A percentile compares a stretch with the other conserved stretches of the same genome.
Evolutionary conservation across 1,140 invertebrate genomes (phyloP).

Genomic region (Drosophila navojoa): DNA sequence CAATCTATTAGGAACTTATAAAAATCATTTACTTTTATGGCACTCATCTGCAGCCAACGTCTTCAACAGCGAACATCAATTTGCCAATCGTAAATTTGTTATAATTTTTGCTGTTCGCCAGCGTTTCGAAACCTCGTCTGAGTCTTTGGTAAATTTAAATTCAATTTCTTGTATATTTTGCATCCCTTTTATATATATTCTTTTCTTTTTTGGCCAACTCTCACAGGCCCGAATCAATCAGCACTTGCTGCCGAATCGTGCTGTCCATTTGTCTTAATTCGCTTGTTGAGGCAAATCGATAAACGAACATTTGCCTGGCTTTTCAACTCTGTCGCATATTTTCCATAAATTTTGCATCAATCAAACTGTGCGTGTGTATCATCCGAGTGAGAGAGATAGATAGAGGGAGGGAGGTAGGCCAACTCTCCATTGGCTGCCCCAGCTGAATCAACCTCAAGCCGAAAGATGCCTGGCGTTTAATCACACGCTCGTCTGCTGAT

Average conservation of each 20-base stretch:
- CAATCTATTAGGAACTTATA: background rate
- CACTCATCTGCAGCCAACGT: too few species aligned
- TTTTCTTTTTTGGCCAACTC: background rate
- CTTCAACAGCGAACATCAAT: too few species aligned
- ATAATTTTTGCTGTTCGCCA: too few species aligned
- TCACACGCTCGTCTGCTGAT: conserved; percentile 27
- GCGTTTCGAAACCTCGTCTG: too few species aligned
- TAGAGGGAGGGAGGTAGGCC: background rate
- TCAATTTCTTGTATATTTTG: background rate
- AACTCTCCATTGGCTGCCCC: background rate
- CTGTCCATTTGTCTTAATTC: conserved; percentile 15
- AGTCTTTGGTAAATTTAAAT: background rate
- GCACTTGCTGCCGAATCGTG: background rate
- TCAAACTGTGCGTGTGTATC: conserved; percentile 8
- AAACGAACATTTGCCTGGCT: conserved; percentile 25
- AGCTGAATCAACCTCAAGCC: background rate
- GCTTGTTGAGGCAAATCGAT: conserved; percentile 13
- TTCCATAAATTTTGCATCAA: conserved; percentile 36
- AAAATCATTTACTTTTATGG: background rate
- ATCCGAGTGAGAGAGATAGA: too few species aligned
- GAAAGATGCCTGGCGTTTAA: conserved; percentile 12
- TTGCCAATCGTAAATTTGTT: too few species aligned
- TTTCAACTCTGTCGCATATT: conserved; percentile 11
- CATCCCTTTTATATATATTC: background rate
- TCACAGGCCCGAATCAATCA: conserved; percentile 2